Base-by-base conservation (phyloP, 1,140 invertebrate species). In the Aphelenchoides besseyi region DNA sequence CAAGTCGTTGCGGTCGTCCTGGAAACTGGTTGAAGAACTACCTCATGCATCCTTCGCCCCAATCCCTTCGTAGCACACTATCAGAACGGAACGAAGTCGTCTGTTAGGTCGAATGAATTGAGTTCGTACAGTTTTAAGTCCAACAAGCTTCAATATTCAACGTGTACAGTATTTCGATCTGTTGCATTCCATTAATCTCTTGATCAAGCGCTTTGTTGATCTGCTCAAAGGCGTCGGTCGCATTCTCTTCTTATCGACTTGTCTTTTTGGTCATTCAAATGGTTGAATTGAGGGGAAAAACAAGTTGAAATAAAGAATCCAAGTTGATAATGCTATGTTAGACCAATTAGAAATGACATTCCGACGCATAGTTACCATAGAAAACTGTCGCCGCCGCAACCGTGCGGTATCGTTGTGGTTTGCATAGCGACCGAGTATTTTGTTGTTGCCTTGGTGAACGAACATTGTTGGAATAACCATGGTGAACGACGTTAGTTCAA, bases 391-490 rank as follows among this genome's bases (percentile, higher is more conserved):
- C 41, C 41, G 41, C 41, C 41, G 41, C 41, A 48, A 48, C 41
- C 41, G 41, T 23, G 41, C 12, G 41, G 41, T 48, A 23, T 48
- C 41, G 12, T 48, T 23, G 55, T 41, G 5, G 18, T 59, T 18
- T 5, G 55, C 55, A 59, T 59, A 23, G 32, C 55, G 55, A 59
- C 55, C 55, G 18, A n/a, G n/a, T n/a, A n/a, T 8, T 59, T 5
- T 33, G 55, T 59, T 59, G 55, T 59, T 59, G 55, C 55, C 55
- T 59, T 48, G 18, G 55, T 29, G 55, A 59, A 59, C 55, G 55
- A 28, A 59, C 55, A 18, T 59, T 33, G 55, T 12, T 23, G 5
- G 5, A 28, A 59, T 29, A 59, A 59, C 55, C 55, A 33, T 33
- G 55, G 32, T 59, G 55, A 33, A 29, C 5, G 55, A 23, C 41